Percentiles rank a stretch among this genome's conserved stretches.
Conservation (phyloP, 2,888 invertebrate genomes). For the Drosophila subquinaria region DNA sequence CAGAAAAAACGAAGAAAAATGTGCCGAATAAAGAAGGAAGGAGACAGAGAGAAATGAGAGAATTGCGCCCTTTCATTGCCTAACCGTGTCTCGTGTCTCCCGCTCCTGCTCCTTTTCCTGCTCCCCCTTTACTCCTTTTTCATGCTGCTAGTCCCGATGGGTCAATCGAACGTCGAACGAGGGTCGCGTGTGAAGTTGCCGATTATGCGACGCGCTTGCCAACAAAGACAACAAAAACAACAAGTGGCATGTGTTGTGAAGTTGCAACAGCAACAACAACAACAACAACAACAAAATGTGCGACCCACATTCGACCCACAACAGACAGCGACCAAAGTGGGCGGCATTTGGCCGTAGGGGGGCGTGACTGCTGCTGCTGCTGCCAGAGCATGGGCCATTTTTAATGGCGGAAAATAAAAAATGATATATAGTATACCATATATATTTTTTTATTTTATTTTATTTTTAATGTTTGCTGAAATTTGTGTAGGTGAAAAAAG, state of each 20-base stretch:
- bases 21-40: slow-evolving; percentile 47
- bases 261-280: slow-evolving; percentile 38
- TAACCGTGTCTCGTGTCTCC: neutral
- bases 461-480: slow-evolving; percentile 35
- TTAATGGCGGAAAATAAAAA: slow-evolving; percentile 78
- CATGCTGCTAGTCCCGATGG: slow-evolving; percentile 22
- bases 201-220: slow-evolving; percentile 72
- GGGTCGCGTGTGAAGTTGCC: slow-evolving; percentile 68
- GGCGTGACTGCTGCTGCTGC: neutral
- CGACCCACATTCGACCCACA: slow-evolving; percentile 83
- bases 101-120: neutral
- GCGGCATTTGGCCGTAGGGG: neutral
- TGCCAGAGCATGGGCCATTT: slow-evolving; percentile 51
- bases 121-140: neutral
- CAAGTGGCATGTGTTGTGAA: slow-evolving; percentile 51
- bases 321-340: slow-evolving; percentile 42
- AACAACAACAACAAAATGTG: slow-evolving; percentile 48
- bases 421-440: neutral
- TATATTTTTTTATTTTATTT: neutral
- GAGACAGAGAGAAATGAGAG: neutral
- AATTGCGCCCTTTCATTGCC: slow-evolving; percentile 17
- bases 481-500: slow-evolving; percentile 65
- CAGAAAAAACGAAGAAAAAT: slow-evolving; percentile 42
- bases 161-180: slow-evolving; percentile 44
- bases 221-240: slow-evolving; percentile 48